A percentile compares a stretch with the other conserved stretches of the same genome.
Evolutionary conservation across 2,113 vertebrate genomes (phyloP).

Genomic region (Microcebus griseorufus): DNA sequence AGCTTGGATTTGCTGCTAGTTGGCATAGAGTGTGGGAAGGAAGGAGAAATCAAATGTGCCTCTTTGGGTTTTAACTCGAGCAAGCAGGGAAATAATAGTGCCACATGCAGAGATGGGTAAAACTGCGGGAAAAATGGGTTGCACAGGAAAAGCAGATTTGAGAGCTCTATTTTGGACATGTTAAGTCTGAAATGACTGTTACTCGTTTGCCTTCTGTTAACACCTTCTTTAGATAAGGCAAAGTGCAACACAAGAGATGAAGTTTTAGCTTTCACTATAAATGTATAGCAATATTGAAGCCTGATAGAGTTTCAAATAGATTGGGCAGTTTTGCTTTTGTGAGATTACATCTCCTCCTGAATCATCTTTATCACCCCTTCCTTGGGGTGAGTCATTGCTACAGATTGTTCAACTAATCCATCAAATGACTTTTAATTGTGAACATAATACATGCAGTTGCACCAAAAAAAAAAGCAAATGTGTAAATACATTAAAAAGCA

Average conservation of each 20-base stretch:
- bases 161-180: neutral
- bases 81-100: neutral
- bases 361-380: neutral
- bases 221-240: slow-evolving; percentile 16
- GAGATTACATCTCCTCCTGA: slow-evolving; percentile 26
- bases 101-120: neutral
- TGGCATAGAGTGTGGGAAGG: neutral
- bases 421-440: slow-evolving; percentile 44
- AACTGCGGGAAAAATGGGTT: neutral
- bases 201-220: neutral
- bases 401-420: slow-evolving; percentile 5
- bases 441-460: neutral
- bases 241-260: neutral
- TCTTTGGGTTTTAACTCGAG: neutral
- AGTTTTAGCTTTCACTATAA: neutral
- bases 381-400: neutral
- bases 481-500: neutral
- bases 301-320: neutral
- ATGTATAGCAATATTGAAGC: neutral
- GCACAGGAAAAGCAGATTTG: neutral
- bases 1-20: neutral
- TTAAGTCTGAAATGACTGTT: neutral
- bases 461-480: neutral
- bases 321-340: neutral
- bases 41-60: neutral